A percentile compares a stretch with the other conserved stretches of the same genome.
phyloP scores from a whole-genome alignment of 2,113 vertebrate species.

The Arvicanthis niloticus region DNA sequence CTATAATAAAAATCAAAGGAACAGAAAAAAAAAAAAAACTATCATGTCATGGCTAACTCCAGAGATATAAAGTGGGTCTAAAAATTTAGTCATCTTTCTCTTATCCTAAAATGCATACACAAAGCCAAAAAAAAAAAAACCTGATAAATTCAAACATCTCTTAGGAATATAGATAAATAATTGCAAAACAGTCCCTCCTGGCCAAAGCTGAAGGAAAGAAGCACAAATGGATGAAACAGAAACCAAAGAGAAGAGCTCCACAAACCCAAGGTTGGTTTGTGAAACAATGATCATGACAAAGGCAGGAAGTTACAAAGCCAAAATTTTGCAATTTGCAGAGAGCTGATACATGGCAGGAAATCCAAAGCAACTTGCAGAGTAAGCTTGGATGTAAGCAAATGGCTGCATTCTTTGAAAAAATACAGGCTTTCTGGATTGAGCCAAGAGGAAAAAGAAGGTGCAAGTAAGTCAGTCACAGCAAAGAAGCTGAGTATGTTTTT shows the following conservation, averaged over 20 bases:
- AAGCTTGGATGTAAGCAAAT: not conserved
- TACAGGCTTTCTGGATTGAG: not conserved
- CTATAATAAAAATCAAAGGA: not conserved
- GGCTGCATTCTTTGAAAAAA: constrained; percentile 17
- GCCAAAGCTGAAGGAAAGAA: not conserved
- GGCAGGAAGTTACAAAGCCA: not conserved
- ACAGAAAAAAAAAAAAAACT: not conserved
- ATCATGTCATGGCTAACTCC: not conserved
- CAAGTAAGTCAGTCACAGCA: not conserved
- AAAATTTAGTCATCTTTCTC: not conserved
- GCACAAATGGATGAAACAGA: not conserved
- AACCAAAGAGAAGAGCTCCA: not conserved
- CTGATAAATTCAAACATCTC: not conserved
- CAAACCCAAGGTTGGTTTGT: not conserved
- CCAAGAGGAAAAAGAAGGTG: constrained; percentile 32
- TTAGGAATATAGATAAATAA: not conserved
- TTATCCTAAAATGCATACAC: not conserved
- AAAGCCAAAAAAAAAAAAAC: not conserved
- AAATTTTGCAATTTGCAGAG: not conserved
- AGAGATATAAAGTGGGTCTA: not conserved
- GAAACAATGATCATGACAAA: not conserved
- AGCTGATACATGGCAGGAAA: not conserved
- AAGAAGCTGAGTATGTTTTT: constrained; percentile 11
- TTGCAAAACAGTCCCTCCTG: rapidly evolving
- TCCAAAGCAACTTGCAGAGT: not conserved